Conservation (phyloP, 2,113 vertebrate genomes). For the Vulpes lagopus region DNA sequence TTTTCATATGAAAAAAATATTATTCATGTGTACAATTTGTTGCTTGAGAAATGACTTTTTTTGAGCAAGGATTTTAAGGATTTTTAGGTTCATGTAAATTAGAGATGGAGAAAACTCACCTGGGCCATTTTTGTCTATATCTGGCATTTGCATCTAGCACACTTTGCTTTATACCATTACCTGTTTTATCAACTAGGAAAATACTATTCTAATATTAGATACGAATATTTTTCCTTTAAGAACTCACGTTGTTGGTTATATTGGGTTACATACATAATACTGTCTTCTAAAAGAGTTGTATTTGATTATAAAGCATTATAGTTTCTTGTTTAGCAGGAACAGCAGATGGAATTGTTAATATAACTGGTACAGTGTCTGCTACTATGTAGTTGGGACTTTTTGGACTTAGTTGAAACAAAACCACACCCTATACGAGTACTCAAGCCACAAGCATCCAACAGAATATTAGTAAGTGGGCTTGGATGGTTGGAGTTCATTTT, state of each 20-base stretch:
- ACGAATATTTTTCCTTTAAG: neutral
- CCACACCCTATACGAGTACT: fast-evolving
- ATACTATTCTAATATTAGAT: neutral
- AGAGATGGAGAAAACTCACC: neutral
- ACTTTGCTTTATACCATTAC: neutral
- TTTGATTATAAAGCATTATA: neutral
- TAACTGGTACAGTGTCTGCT: neutral
- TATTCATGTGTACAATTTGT: neutral
- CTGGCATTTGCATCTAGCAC: neutral
- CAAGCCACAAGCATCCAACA: neutral
- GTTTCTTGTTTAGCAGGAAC: neutral
- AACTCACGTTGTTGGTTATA: neutral
- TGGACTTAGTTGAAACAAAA: neutral
- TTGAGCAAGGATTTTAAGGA: neutral
- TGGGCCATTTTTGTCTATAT: neutral
- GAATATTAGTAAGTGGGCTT: neutral
- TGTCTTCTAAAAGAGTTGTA: neutral
- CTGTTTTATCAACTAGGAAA: neutral
- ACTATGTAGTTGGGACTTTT: neutral
- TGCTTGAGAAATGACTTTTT: neutral
- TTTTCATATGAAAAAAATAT: constrained; percentile 25
- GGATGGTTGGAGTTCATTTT: neutral
- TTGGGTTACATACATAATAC: neutral
- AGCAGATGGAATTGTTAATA: neutral
- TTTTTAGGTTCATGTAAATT: neutral